Percentiles rank a stretch among this genome's conserved stretches.
Evolutionary conservation across 92 coral and sea anemone species (phyloP).

Genomic region (Umimayanthus kanabou): DNA sequence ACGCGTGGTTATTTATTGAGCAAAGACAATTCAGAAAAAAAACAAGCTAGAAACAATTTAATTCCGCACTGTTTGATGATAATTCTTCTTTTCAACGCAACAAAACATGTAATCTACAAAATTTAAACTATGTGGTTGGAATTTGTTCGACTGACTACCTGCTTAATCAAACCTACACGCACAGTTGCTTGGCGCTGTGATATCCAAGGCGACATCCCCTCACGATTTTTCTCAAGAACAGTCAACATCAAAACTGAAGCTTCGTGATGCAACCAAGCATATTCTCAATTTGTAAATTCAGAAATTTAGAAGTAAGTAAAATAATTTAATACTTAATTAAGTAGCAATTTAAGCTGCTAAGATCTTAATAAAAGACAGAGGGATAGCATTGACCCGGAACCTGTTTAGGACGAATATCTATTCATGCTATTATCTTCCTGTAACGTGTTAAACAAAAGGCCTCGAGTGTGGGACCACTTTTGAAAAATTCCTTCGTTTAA

Average conservation of each 20-base stretch:
- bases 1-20: neutral
- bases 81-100: conserved; percentile 22
- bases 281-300: neutral
- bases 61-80: conserved; percentile 15
- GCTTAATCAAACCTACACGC: neutral
- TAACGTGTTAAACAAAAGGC: conserved; percentile 16
- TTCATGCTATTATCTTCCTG: conserved; percentile 12
- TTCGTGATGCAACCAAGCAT: neutral
- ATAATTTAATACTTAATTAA: conserved; percentile 18
- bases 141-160: neutral
- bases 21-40: conserved; percentile 12
- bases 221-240: neutral
- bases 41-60: neutral
- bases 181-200: neutral
- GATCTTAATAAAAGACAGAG: neutral
- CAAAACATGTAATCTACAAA: conserved; percentile 34
- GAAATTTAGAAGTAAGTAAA: conserved; percentile 3
- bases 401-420: conserved; percentile 16
- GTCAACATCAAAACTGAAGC: neutral
- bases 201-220: neutral
- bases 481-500: conserved; percentile 38
- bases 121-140: conserved; percentile 35
- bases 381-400: conserved; percentile 27
- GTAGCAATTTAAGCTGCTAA: conserved; percentile 14
- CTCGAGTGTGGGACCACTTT: conserved; percentile 25